Evolutionary conservation across 2,888 invertebrate genomes (phyloP), one percentile per base, ranked within the genome.

Genomic region (Drosophila neonasuta): DNA sequence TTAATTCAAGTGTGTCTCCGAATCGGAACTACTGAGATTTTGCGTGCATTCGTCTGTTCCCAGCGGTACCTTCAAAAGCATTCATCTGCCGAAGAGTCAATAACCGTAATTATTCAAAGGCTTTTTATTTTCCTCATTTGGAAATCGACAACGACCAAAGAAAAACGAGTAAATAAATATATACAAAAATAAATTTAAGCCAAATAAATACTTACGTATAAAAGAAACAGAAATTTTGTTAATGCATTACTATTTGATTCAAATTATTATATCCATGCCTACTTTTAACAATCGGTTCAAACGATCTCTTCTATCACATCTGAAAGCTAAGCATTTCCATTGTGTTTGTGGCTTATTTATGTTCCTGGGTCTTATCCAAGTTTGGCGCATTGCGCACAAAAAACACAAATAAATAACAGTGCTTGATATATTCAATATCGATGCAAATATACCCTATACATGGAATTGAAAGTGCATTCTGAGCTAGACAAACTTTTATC

Each of bases 31-130:
- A 80, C 79, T 74, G 65, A 59, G 77, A 80, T 71, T 77, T 79
- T 67, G 79, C 71, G 68, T 80, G 79, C 80, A 80, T 80, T 74
- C 78, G 76, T 80, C 74, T 78, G 80, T 68, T 80, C 55, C 63
- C 80, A 76, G 71, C 67, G 67, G 66, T 73, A 83, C 74, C 80
- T 74, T 71, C 80, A 79, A 77, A 77, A 79, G 49, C 62, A 80
- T 54, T 72, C 66, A 77, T 71, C 82, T 81, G 57, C 5, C 5
- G 46, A 48, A 20, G n/a, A 32, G 20, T 32, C 2, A 3, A 13
- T 49, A 49, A 49, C 2, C 49, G 10, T 13, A 36, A 42, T 29
- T 30, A 54, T 6, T 42, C 20, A 44, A 32, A 24, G 8, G n/a
- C 29, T 20, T 20, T 20, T 9, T n/a, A 41, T 17, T 17, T 44